Evolutionary conservation across 2,888 invertebrate species (phyloP).

Genomic region (Mesoligia furuncula): DNA sequence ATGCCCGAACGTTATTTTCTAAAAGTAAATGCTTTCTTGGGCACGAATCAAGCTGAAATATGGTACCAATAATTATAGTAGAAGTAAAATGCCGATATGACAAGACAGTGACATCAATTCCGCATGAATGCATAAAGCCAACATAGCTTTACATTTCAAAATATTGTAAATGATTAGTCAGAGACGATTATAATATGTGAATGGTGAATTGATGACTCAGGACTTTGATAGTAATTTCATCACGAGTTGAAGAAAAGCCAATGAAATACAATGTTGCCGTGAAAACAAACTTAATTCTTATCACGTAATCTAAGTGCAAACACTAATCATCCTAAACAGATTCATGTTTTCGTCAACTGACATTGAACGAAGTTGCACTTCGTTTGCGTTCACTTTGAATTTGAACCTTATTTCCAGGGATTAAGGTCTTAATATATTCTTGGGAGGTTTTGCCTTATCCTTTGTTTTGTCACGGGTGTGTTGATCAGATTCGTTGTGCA

Average conservation of each 20-base stretch:
- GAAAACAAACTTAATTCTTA: conserved; percentile 2
- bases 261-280: background rate
- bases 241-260: background rate
- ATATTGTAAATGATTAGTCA: background rate
- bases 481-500: conserved; percentile 91
- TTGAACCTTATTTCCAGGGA: conserved; percentile 76
- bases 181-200: background rate
- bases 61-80: background rate
- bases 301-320: background rate
- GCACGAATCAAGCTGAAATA: background rate
- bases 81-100: background rate
- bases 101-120: background rate
- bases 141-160: background rate
- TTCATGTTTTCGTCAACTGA: conserved; percentile 21
- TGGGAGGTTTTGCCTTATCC: conserved; percentile 76
- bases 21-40: background rate
- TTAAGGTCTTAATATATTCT: conserved; percentile 73
- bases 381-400: conserved; percentile 41
- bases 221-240: conserved; percentile 5
- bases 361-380: conserved; percentile 22
- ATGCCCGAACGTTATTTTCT: background rate
- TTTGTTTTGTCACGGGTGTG: conserved; percentile 88
- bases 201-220: conserved; percentile 6
- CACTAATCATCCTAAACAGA: conserved; percentile 2
- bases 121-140: conserved; percentile 1